Evolutionary conservation across 2,113 vertebrate species (phyloP).

Genomic region (Dipodomys ordii): DNA sequence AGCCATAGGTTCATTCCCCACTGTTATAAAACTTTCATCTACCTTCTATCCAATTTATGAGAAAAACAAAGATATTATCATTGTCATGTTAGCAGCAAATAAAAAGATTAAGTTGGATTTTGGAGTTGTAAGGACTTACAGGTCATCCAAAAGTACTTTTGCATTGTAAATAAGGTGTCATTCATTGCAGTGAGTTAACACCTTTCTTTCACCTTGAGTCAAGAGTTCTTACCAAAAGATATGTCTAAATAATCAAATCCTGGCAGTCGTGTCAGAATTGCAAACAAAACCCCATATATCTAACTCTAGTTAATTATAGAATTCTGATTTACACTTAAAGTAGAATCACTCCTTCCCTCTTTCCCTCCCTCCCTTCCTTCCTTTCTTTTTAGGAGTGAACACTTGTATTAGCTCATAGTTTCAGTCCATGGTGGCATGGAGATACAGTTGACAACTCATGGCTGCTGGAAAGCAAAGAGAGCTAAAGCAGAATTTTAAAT

Average conservation of each 20-base stretch:
- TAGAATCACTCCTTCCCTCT: background rate
- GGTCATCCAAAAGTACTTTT: background rate
- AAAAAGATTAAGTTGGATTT: conserved; percentile 13
- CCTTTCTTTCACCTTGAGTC: background rate
- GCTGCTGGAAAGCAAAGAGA: background rate
- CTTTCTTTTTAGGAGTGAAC: no score
- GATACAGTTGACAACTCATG: no score
- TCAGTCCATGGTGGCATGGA: no score
- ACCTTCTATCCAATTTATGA: background rate
- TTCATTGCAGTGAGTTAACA: background rate
- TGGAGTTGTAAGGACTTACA: background rate
- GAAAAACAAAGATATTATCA: background rate
- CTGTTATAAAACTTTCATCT: background rate
- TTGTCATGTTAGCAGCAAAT: background rate
- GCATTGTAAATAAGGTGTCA: background rate
- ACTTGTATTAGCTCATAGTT: no score
- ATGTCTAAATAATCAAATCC: background rate
- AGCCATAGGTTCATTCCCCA: no score
- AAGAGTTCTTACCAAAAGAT: background rate
- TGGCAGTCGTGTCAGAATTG: background rate
- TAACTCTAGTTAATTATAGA: conserved; percentile 24
- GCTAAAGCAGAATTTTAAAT: background rate
- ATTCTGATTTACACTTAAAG: conserved; percentile 41
- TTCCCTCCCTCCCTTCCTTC: no score
- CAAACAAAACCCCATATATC: background rate